phyloP scores from a whole-genome alignment of 2,113 vertebrate genomes.

The Toxotes jaculatrix region DNA sequence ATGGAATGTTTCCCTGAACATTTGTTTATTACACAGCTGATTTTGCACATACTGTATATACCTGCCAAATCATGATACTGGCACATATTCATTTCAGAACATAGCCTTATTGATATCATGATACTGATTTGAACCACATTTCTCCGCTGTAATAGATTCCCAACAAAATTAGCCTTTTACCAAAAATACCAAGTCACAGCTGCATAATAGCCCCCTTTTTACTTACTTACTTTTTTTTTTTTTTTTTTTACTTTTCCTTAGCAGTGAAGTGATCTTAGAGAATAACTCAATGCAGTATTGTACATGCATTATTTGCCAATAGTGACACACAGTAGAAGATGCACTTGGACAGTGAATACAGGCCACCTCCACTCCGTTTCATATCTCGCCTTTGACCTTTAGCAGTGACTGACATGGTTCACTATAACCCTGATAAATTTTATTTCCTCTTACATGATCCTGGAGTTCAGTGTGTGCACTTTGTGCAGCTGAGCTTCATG shows the following conservation, averaged over 20 bases:
- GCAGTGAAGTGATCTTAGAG: too few species aligned
- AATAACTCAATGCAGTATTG: not conserved
- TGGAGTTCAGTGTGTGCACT: slow-evolving; percentile 9
- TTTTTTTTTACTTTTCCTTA: too few species aligned
- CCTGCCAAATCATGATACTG: not conserved
- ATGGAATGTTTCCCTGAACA: not conserved
- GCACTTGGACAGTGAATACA: not conserved
- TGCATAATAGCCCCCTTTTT: too few species aligned
- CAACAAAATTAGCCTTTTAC: too few species aligned
- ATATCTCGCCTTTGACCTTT: slow-evolving; percentile 15
- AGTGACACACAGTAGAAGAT: not conserved
- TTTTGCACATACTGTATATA: not conserved
- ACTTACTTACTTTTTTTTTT: too few species aligned
- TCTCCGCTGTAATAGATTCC: too few species aligned
- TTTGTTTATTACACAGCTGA: not conserved
- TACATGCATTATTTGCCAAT: not conserved
- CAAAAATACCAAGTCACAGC: too few species aligned
- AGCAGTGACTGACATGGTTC: not conserved
- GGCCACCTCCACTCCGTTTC: not conserved
- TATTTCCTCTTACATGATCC: not conserved
- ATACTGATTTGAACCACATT: not conserved
- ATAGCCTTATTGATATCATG: not conserved
- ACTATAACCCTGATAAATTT: not conserved
- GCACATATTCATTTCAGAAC: not conserved
- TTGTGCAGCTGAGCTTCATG: slow-evolving; percentile 19